Base-by-base conservation (phyloP, 2,888 invertebrate genomes). In the Parnassius apollo region DNA sequence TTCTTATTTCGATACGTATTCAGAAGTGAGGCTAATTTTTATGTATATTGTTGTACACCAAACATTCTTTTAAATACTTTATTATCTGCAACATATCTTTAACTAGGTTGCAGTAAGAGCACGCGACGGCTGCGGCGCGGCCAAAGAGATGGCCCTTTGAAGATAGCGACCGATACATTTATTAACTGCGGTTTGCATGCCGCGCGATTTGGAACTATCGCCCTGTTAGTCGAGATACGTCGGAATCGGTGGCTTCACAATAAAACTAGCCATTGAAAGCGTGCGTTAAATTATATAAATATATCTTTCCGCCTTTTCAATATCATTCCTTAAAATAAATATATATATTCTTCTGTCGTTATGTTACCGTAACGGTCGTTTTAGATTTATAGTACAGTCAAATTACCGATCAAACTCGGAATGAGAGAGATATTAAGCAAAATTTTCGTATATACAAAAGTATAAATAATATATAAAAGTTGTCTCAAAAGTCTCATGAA, bases 161-260 rank as follows among this genome's bases (percentile, higher is more conserved):
- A 82, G 87, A 89, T 89, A 89, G 84, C 85, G 88, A 88, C 74
- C 86, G 82, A 86, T 86, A 86, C 90, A 88, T 91, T 89, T 88
- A 90, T 89, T 86, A 85, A 55, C 25, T 42, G 13, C 52, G 35
- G 44, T 61, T 56, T 51, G 42, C 35, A 18, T 51, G n/a, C 13
- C 35, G 25, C 49, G 60, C 64, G 53, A 62, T 54, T 62, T 55
- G 44, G 35, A 50, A 54, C 50, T 64, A 59, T 52, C 59, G 42
- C 9, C 53, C 46, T 22, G 22, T 50, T 60, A 55, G 13, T 56
- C 22, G 18, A 18, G 46, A 53, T 53, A 46, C 44, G 11, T 46
- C 42, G 18, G 3, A 54, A 13, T 53, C n/a, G 9, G 22, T 42
- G 35, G 45, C 18, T 45, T 12, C 7, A 18, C 12, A 55, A 55